These are phyloP conservation scores for Formica selysi DNA, from an alignment of 1,140 invertebrate species.

Conservation along the genomic window DNA sequence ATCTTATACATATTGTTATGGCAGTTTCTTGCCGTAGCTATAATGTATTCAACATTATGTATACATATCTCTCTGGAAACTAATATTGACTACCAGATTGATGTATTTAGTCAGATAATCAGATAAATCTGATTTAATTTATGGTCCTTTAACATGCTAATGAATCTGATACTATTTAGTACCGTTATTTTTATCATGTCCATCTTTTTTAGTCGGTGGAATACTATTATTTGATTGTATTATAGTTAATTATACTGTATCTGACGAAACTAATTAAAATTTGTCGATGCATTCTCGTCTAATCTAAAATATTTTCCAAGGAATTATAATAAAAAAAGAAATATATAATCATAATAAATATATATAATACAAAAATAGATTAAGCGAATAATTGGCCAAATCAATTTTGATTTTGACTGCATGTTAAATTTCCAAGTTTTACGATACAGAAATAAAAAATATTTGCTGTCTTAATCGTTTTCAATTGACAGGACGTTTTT, in stretches of 20 bases:
- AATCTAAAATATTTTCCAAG: neutral
- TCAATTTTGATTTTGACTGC: neutral
- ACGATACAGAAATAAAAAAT: neutral
- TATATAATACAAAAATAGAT: neutral
- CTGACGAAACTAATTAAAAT: neutral
- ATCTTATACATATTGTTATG: slow-evolving; percentile 59
- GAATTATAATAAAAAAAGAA: neutral
- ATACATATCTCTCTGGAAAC: slow-evolving; percentile 50
- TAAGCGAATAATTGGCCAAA: neutral
- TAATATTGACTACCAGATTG: slow-evolving; percentile 66
- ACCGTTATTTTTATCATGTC: slow-evolving; percentile 13
- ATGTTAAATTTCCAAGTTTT: neutral
- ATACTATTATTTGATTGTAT: slow-evolving; percentile 13
- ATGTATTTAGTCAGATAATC: slow-evolving; percentile 5
- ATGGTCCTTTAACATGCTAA: slow-evolving; percentile 47
- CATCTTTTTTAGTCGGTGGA: neutral
- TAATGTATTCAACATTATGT: slow-evolving; percentile 59
- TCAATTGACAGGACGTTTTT: neutral
- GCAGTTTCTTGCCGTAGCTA: slow-evolving; percentile 53
- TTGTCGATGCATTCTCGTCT: neutral
- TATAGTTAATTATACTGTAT: neutral
- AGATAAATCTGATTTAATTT: slow-evolving; percentile 42
- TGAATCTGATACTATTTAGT: slow-evolving; percentile 32
- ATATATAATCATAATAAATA: neutral
- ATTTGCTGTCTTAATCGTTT: neutral